Evolutionary conservation across 2,888 invertebrate genomes (phyloP).

Genomic region (Gasteruption jaculator): DNA sequence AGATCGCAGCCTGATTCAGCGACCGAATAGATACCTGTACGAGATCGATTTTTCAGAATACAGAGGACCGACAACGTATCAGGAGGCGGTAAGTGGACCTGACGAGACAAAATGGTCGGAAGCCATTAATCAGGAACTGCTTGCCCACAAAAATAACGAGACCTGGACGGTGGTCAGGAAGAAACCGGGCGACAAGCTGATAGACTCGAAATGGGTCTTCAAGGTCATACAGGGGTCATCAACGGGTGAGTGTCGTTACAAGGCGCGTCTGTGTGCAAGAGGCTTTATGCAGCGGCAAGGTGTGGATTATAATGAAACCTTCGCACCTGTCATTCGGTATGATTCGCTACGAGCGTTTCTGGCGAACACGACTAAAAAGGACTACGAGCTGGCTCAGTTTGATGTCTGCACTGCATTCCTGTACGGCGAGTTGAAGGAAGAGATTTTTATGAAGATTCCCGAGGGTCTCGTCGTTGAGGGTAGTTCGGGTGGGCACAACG

Average conservation of each 20-base stretch:
- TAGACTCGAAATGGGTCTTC: conserved; percentile 10
- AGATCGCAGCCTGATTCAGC: too few species aligned
- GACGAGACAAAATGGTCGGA: too few species aligned
- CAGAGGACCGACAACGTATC: too few species aligned
- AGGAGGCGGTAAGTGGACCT: too few species aligned
- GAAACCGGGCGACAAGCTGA: neutral
- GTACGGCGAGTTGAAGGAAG: conserved; percentile 1
- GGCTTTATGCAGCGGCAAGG: conserved; percentile 10
- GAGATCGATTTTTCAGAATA: too few species aligned
- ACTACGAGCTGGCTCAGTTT: conserved; percentile 4
- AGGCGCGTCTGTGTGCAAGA: conserved; percentile 11
- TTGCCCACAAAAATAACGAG: conserved; percentile 7
- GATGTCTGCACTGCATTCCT: conserved; percentile 9
- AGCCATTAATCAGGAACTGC: conserved; percentile 11
- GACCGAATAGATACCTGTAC: too few species aligned
- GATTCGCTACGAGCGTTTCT: conserved; percentile 10
- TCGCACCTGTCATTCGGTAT: conserved; percentile 9
- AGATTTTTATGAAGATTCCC: neutral
- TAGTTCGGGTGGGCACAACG: too few species aligned
- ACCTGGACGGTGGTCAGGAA: conserved; percentile 8
- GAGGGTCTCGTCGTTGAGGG: neutral
- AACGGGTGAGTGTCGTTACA: neutral
- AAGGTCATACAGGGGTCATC: neutral
- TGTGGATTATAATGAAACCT: conserved; percentile 1
- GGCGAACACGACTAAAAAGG: neutral